These are phyloP conservation scores for Cyrtorhinus lividipennis DNA, from an alignment of 1,140 invertebrate genomes.

Conservation along the genomic window DNA sequence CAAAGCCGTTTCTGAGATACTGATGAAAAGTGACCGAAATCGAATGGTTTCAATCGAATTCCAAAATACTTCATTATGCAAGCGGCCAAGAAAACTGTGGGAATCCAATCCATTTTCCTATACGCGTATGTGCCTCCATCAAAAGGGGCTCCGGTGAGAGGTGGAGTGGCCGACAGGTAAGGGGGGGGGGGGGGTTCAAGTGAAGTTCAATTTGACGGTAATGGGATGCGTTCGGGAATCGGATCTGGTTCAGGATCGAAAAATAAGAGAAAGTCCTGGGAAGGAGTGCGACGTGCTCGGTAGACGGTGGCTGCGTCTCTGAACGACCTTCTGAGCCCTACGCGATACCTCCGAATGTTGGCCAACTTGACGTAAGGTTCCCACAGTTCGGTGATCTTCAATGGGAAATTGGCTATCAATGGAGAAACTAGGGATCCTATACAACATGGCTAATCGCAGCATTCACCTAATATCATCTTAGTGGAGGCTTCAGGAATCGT, in stretches of 20 bases:
- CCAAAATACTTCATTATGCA: slow-evolving; percentile 1
- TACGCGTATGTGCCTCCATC: background rate
- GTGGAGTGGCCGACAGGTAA: too few species aligned
- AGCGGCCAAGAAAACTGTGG: slow-evolving; percentile 8
- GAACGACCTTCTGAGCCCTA: background rate
- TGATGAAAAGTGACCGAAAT: too few species aligned
- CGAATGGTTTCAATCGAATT: background rate
- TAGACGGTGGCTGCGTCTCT: background rate
- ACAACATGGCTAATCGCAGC: too few species aligned
- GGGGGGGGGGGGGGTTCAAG: background rate
- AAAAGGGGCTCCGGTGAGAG: background rate
- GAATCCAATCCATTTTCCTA: background rate
- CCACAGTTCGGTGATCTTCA: too few species aligned
- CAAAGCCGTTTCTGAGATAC: too few species aligned
- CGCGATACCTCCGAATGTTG: background rate
- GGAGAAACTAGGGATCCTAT: too few species aligned
- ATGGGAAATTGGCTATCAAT: too few species aligned
- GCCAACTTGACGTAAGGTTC: background rate
- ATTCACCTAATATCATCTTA: too few species aligned
- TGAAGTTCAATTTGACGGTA: background rate
- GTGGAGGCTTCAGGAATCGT: too few species aligned
- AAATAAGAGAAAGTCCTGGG: slow-evolving; percentile 8
- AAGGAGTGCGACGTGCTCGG: background rate
- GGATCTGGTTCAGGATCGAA: slow-evolving; percentile 6
- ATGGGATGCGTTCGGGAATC: slow-evolving; percentile 8